Base-by-base conservation (phyloP, 1,140 invertebrate species). In the Parapsyche elsis region DNA sequence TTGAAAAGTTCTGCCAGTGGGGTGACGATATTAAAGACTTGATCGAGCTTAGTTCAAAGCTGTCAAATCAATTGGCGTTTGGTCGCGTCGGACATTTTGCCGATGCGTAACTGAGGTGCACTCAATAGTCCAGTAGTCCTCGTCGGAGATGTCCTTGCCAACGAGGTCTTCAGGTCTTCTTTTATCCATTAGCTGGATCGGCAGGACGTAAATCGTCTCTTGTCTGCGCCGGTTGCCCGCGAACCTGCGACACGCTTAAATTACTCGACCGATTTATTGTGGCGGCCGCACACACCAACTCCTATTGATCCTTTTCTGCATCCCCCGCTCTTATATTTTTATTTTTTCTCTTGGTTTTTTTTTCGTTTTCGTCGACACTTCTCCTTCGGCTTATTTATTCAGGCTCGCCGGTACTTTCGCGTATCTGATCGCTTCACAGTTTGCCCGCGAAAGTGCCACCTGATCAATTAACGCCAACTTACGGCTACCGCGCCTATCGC, bases 171-270 rank as follows among this genome's bases (percentile, higher is more conserved):
- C 61, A 30, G 44, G 71, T 73, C 38, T 24, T 53, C 75, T 57
- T 53, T 77, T 77, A 77, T 77, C 75, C 75, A 77, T 77, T 77
- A 77, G 75, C 75, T 12, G 75, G 75, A 77, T 77, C 75, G 75
- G 57, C 75, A 38, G 75, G 75, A 67, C 75, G 49, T 77, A 77
- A 77, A 77, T 77, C 75, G 64, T 77, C 46, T 26, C n/a, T 77
- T 77, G 75, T 77, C 75, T 21, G 46, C 12, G 75, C 57, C 26
- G 19, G 57, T 16, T 49, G 23, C 45, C 44, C 71, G 38, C 14
- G 38, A 73, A 30, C 23, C 71, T 9, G 49, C 74, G 53, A 76
- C 74, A 64, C 53, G 75, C 75, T 77, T 77, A 77, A 77, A 77
- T 77, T 77, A 77, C 75, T 77, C 75, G 53, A 49, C 53, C 75